A percentile compares a stretch with the other conserved stretches of the same genome.
These are phyloP conservation scores for Diplolepis rosae DNA, from an alignment of 2,888 invertebrate genomes.

Conservation along the genomic window DNA sequence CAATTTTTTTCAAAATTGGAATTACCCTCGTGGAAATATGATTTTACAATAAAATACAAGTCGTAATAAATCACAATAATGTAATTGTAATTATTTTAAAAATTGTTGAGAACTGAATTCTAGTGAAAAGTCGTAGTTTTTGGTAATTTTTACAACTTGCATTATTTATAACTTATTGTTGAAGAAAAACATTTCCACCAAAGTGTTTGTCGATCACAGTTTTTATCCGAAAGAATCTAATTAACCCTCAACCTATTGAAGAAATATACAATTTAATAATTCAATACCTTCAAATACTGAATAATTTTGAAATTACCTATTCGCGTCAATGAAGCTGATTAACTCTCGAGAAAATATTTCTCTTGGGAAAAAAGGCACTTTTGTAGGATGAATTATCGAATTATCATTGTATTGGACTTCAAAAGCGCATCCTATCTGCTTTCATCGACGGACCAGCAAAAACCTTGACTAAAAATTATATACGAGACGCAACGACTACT, in stretches of 20 bases:
- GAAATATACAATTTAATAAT: background rate
- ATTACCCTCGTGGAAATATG: too few species aligned
- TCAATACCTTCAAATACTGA: constrained; percentile 2
- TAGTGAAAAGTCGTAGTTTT: too few species aligned
- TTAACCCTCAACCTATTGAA: constrained; percentile 3
- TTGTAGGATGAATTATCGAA: constrained; percentile 2
- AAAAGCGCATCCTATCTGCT: background rate
- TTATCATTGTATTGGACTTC: constrained; percentile 7
- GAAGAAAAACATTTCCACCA: too few species aligned
- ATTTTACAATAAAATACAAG: too few species aligned
- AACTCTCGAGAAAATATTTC: background rate
- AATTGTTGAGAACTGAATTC: too few species aligned
- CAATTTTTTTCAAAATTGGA: background rate
- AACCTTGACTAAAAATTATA: constrained; percentile 6
- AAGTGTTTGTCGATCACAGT: constrained; percentile 29
- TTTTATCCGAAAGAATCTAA: constrained; percentile 5
- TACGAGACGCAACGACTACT: background rate
- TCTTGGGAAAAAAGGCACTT: constrained; percentile 13
- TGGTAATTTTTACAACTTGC: too few species aligned
- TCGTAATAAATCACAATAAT: too few species aligned
- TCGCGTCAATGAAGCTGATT: constrained; percentile 8
- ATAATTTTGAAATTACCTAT: background rate
- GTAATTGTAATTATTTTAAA: too few species aligned
- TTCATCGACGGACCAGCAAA: constrained; percentile 15
- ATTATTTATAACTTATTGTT: too few species aligned